Conservation (phyloP, 1,140 invertebrate species). For the Trichomalopsis sarcophagae region DNA sequence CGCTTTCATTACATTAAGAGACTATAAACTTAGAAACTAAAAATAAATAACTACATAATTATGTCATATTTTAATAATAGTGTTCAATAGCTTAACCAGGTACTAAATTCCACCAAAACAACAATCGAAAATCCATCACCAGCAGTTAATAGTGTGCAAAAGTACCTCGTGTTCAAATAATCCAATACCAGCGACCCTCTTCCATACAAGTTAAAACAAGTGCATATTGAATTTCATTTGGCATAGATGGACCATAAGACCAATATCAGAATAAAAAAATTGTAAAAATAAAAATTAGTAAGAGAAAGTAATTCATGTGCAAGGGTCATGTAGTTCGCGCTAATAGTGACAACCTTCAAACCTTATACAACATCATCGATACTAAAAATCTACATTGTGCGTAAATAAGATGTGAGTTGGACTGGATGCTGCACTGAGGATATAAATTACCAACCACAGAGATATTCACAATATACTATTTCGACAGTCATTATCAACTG, state of each 20-base stretch:
- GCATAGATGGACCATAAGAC: not conserved
- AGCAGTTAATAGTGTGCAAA: constrained; percentile 33
- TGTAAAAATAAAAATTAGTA: constrained; percentile 14
- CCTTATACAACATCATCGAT: not conserved
- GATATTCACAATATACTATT: too few relatives aligned
- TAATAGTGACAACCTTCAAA: constrained; percentile 24
- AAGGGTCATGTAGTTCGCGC: constrained; percentile 12
- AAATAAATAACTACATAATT: not conserved
- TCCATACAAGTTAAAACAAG: not conserved
- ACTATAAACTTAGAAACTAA: not conserved
- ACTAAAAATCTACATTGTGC: constrained; percentile 34
- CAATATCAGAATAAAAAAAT: not conserved
- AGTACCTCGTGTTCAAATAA: constrained; percentile 2
- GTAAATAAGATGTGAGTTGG: constrained; percentile 9
- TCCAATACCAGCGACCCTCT: constrained; percentile 46
- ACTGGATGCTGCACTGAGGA: constrained; percentile 30
- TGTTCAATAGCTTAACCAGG: not conserved
- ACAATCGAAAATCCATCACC: constrained; percentile 37
- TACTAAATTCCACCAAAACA: not conserved
- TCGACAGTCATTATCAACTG: too few relatives aligned
- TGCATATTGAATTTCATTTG: not conserved
- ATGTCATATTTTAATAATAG: not conserved
- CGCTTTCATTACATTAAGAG: not conserved
- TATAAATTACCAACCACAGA: not conserved
- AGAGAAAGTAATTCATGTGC: constrained; percentile 27